These are phyloP conservation scores for Scaptomyza pallida DNA, from an alignment of 1,140 invertebrate genomes.

Conservation along the genomic window DNA sequence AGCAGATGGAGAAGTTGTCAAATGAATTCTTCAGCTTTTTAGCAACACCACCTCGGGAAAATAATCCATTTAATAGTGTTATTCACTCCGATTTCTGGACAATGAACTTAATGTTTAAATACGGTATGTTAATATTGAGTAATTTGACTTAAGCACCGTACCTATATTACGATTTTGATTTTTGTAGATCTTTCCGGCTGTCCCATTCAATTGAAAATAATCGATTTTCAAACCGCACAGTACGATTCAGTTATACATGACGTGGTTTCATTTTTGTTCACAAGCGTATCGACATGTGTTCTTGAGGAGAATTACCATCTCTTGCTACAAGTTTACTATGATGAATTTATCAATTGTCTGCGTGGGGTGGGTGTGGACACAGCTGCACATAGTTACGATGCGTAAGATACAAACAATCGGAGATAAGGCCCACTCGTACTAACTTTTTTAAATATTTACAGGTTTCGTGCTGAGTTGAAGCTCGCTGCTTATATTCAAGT, in stretches of 20 bases:
- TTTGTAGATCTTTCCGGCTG: slow-evolving; percentile 57
- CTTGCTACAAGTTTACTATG: slow-evolving; percentile 85
- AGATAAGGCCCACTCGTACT: neutral
- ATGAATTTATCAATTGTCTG: slow-evolving; percentile 58
- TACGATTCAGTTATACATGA: slow-evolving; percentile 85
- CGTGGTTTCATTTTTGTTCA: slow-evolving; percentile 86
- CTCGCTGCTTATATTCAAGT: slow-evolving; percentile 61
- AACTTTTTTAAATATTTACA: slow-evolving; percentile 14
- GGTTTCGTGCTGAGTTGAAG: slow-evolving; percentile 68
- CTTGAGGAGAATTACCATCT: slow-evolving; percentile 84
- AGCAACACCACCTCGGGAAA: slow-evolving; percentile 35
- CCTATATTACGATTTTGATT: neutral
- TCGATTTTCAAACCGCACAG: slow-evolving; percentile 87
- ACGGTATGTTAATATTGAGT: slow-evolving; percentile 54
- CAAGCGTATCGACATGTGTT: slow-evolving; percentile 84
- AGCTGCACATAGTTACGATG: slow-evolving; percentile 12
- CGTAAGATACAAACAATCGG: neutral
- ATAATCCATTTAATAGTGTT: slow-evolving; percentile 84
- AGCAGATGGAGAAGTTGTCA: slow-evolving; percentile 38
- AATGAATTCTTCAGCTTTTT: slow-evolving; percentile 57
- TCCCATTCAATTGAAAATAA: slow-evolving; percentile 85
- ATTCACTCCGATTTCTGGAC: slow-evolving; percentile 87
- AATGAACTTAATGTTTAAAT: slow-evolving; percentile 86
- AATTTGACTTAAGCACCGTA: neutral
- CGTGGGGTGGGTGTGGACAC: slow-evolving; percentile 54